Evolutionary conservation across 2,888 invertebrate genomes (phyloP).

Genomic region (Zygothrica quintamaculata): DNA sequence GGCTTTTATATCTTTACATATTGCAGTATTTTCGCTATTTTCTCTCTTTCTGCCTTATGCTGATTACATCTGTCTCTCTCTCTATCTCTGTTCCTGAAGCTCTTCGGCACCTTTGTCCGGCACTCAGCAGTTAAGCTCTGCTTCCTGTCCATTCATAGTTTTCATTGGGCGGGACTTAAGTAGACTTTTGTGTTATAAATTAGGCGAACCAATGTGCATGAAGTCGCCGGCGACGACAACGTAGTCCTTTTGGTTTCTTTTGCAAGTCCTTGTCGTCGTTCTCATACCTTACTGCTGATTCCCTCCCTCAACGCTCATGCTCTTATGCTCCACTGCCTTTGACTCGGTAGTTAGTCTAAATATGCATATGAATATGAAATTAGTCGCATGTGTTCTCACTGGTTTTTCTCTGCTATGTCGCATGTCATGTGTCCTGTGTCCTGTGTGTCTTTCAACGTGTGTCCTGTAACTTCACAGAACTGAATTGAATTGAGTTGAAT

Average conservation of each 20-base stretch:
- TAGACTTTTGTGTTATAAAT: constrained; percentile 77
- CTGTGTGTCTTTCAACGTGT: constrained; percentile 8
- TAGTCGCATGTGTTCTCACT: constrained; percentile 69
- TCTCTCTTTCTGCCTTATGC: constrained; percentile 5
- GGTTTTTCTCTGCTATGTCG: constrained; percentile 18
- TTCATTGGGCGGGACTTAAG: constrained; percentile 66
- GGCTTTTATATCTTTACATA: too few species aligned
- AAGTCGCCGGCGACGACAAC: constrained; percentile 20
- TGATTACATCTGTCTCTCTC: constrained; percentile 1
- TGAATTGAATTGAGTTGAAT: constrained; percentile 67
- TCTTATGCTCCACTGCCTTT: constrained; percentile 26
- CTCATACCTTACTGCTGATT: constrained; percentile 11
- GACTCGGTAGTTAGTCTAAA: constrained; percentile 71
- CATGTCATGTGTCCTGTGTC: constrained; percentile 10
- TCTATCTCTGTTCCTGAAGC: constrained; percentile 9
- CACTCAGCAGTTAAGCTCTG: constrained; percentile 53
- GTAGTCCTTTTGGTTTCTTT: constrained; percentile 24
- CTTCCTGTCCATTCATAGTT: constrained; percentile 35
- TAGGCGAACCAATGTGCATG: constrained; percentile 73
- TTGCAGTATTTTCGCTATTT: too few species aligned
- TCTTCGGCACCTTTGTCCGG: constrained; percentile 14
- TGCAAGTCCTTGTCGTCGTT: constrained; percentile 9
- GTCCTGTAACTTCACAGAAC: constrained; percentile 15
- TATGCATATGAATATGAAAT: constrained; percentile 76
- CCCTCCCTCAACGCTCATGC: constrained; percentile 13